Percentiles rank a stretch among this genome's conserved stretches.
Evolutionary conservation across 2,113 vertebrate species (phyloP).

Genomic region (Centropus bengalensis): DNA sequence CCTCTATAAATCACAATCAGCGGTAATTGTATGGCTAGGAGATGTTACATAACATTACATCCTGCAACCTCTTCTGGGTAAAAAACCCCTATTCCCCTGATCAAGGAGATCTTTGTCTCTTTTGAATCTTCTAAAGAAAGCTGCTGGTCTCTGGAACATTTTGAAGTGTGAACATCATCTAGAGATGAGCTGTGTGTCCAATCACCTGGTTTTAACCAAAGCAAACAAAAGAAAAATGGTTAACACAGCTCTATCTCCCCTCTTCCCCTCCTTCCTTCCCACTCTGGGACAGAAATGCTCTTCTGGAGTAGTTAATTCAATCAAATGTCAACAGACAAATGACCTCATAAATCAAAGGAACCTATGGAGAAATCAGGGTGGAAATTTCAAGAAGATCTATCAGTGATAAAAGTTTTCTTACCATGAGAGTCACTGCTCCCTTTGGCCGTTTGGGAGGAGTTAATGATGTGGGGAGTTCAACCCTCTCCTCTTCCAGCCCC

Average conservation of each 20-base stretch:
- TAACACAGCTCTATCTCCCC: too few relatives aligned
- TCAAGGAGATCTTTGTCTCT: not conserved
- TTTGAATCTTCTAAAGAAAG: not conserved
- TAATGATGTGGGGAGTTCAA: not conserved
- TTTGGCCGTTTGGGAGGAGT: not conserved
- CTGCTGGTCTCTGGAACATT: not conserved
- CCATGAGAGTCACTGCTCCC: not conserved
- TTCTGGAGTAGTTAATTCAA: not conserved
- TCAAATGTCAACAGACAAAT: not conserved
- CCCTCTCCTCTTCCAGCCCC: not conserved
- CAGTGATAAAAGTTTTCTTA: not conserved
- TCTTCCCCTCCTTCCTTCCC: too few relatives aligned
- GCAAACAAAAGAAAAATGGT: not conserved
- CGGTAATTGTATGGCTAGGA: not conserved
- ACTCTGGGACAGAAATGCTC: not conserved
- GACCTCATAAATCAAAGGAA: not conserved
- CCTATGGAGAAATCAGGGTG: not conserved
- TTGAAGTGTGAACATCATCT: not conserved
- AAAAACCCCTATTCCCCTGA: not conserved
- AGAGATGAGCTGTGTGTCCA: not conserved
- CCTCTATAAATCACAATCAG: not conserved
- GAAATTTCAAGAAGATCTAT: conserved; percentile 3
- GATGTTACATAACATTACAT: not conserved
- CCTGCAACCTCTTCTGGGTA: not conserved
- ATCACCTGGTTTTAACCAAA: not conserved